Conservation (phyloP, 1,140 invertebrate genomes). For the Lysiphlebus fabarum region DNA sequence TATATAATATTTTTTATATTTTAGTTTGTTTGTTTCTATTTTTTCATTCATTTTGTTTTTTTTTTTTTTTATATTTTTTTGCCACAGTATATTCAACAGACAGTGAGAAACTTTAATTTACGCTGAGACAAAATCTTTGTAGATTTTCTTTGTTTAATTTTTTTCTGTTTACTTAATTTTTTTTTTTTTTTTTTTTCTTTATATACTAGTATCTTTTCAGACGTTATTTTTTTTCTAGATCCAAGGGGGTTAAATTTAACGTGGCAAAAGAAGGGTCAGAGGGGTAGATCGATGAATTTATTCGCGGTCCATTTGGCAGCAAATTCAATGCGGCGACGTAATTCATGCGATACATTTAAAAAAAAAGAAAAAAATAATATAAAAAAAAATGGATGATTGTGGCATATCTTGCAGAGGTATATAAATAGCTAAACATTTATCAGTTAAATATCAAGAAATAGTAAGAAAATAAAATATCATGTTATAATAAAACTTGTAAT, state of each 20-base stretch:
- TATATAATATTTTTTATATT: too few relatives aligned
- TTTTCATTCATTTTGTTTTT: too few relatives aligned
- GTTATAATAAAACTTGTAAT: too few relatives aligned
- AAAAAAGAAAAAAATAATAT: constrained; percentile 7
- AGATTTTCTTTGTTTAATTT: neutral
- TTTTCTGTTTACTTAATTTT: constrained; percentile 3
- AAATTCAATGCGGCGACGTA: constrained; percentile 18
- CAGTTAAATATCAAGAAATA: too few relatives aligned
- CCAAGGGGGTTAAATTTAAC: too few relatives aligned
- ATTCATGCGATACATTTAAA: constrained; percentile 24
- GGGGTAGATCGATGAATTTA: constrained; percentile 24
- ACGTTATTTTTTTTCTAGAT: too few relatives aligned
- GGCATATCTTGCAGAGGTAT: neutral
- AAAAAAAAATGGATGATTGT: neutral
- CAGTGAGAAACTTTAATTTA: constrained; percentile 19
- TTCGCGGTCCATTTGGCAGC: constrained; percentile 26
- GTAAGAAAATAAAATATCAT: too few relatives aligned
- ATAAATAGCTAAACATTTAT: too few relatives aligned
- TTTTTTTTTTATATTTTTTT: too few relatives aligned
- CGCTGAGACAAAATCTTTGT: constrained; percentile 9
- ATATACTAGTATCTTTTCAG: too few relatives aligned
- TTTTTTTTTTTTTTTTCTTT: neutral
- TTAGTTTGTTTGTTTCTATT: too few relatives aligned
- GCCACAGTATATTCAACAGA: neutral
- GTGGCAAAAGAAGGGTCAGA: too few relatives aligned